phyloP scores from a whole-genome alignment of 1,140 invertebrate genomes.

The Uloborus diversus region DNA sequence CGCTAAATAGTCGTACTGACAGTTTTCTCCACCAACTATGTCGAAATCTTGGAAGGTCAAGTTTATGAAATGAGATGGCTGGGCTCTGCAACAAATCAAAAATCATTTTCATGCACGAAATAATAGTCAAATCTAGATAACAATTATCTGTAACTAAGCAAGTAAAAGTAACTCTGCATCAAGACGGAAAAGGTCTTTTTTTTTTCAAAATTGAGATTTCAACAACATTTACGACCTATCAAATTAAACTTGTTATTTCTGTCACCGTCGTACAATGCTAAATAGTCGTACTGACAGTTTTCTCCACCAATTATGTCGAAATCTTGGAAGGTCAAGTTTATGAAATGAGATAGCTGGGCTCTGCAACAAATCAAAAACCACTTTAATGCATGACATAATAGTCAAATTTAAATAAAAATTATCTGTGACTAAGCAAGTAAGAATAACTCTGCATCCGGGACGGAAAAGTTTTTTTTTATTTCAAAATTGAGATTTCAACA shows the following conservation, averaged over 20 bases:
- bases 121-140: too few relatives aligned
- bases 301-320: slow-evolving; percentile 59
- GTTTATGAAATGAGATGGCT: slow-evolving; percentile 60
- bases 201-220: too few relatives aligned
- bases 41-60: slow-evolving; percentile 62
- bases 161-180: too few relatives aligned
- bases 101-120: too few relatives aligned
- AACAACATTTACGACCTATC: slow-evolving; percentile 58
- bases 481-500: too few relatives aligned
- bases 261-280: slow-evolving; percentile 58
- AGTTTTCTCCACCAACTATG: slow-evolving; percentile 58
- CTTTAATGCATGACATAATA: too few relatives aligned
- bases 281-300: slow-evolving; percentile 59
- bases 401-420: too few relatives aligned
- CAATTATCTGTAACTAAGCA: too few relatives aligned
- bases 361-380: background rate
- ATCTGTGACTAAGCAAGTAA: too few relatives aligned
- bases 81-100: slow-evolving; percentile 21
- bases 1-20: slow-evolving; percentile 60
- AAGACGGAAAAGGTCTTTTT: too few relatives aligned
- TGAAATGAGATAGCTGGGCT: slow-evolving; percentile 56
- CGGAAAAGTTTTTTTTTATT: too few relatives aligned
- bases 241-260: slow-evolving; percentile 48
- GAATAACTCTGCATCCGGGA: too few relatives aligned
- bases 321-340: slow-evolving; percentile 60